phyloP scores from a whole-genome alignment of 2,888 invertebrate genomes.

The Masnerella sp. region DNA sequence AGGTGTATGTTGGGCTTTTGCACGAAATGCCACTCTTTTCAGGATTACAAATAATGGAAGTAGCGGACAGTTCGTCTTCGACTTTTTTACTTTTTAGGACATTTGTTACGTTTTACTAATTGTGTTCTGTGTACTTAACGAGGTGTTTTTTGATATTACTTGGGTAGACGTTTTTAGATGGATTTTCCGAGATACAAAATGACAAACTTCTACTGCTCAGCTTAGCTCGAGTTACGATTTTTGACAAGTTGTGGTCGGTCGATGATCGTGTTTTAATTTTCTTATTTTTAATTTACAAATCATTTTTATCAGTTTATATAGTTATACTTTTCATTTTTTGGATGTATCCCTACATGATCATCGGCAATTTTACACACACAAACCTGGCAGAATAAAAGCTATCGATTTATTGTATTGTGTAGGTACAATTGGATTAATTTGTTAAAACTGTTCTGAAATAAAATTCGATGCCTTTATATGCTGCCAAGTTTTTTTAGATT shows the following conservation, averaged over 20 bases:
- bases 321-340: not conserved
- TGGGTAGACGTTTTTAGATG: slow-evolving; percentile 18
- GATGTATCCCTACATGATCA: not conserved
- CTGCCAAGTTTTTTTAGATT: no score
- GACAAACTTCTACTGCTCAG: not conserved
- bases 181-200: slow-evolving; percentile 7
- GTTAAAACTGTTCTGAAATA: no score
- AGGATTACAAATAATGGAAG: slow-evolving; percentile 40
- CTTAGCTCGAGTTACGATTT: no score
- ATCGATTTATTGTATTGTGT: no score
- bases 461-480: no score
- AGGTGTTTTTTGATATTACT: slow-evolving; percentile 14
- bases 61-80: slow-evolving; percentile 25
- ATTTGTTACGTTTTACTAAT: slow-evolving; percentile 30
- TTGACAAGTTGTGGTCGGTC: slow-evolving; percentile 7
- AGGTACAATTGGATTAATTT: no score
- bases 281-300: not conserved
- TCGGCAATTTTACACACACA: slow-evolving; percentile 2
- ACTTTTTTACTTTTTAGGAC: slow-evolving; percentile 15
- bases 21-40: slow-evolving; percentile 37
- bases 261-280: slow-evolving; percentile 6
- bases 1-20: slow-evolving; percentile 36
- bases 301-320: not conserved
- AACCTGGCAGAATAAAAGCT: slow-evolving; percentile 8
- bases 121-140: slow-evolving; percentile 33